These are phyloP conservation scores for Passerculus sandwichensis DNA, from an alignment of 2,797 vertebrate species.

Conservation along the genomic window DNA sequence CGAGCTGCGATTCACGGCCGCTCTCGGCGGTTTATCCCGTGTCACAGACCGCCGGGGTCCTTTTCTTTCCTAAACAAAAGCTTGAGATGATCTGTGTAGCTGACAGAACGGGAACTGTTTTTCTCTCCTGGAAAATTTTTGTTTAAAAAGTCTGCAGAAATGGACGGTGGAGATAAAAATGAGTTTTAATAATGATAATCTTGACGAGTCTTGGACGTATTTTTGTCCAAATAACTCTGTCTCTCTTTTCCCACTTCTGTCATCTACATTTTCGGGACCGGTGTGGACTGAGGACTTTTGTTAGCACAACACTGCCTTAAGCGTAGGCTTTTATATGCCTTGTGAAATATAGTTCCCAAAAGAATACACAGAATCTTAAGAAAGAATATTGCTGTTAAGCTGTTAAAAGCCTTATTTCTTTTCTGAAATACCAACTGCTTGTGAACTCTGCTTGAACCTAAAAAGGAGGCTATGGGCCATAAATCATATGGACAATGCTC, in stretches of 20 bases:
- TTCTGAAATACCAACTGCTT: slow-evolving; percentile 82
- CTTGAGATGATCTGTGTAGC: not conserved
- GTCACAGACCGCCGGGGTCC: not conserved
- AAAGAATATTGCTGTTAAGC: slow-evolving; percentile 73
- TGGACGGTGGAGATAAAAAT: not conserved
- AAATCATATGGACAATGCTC: slow-evolving; percentile 88
- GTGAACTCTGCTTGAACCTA: slow-evolving; percentile 89
- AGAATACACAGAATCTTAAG: slow-evolving; percentile 66
- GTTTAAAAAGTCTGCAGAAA: not conserved
- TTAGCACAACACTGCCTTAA: slow-evolving; percentile 39
- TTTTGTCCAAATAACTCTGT: not conserved
- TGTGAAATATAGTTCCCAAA: slow-evolving; percentile 55
- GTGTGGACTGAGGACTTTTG: slow-evolving; percentile 13
- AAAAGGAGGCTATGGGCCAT: slow-evolving; percentile 82
- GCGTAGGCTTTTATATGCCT: slow-evolving; percentile 39
- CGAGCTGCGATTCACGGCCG: not conserved
- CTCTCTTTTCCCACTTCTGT: not conserved
- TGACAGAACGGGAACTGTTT: not conserved
- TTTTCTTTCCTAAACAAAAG: slow-evolving; percentile 52
- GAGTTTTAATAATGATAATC: not conserved
- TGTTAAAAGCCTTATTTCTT: slow-evolving; percentile 76
- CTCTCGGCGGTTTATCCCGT: not conserved
- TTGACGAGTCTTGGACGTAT: slow-evolving; percentile 15
- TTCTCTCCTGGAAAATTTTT: not conserved
- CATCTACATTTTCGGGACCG: not conserved